Percentiles rank a stretch among this genome's conserved stretches.
Conservation (phyloP, 2,888 invertebrate species). For the Escarpia spicata region DNA sequence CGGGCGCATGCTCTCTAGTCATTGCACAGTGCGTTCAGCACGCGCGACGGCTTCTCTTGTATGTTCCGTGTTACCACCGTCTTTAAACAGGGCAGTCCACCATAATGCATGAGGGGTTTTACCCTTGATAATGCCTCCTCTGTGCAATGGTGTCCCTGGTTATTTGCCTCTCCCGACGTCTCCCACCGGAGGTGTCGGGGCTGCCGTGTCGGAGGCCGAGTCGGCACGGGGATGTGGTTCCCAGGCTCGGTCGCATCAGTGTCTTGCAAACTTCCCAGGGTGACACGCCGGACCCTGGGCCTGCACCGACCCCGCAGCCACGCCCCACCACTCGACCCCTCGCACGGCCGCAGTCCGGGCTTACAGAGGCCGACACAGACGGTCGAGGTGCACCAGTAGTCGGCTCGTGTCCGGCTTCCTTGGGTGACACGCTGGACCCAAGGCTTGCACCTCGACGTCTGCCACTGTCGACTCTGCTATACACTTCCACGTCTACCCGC, state of each 20-base stretch:
- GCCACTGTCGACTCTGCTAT: background rate
- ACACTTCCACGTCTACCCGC: constrained; percentile 6
- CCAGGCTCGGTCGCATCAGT: background rate
- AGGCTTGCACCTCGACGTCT: constrained; percentile 28
- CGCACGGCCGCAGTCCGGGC: background rate
- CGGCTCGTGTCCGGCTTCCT: constrained; percentile 19
- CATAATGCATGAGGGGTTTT: background rate
- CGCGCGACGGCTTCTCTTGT: background rate
- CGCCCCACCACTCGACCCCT: background rate
- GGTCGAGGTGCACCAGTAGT: background rate
- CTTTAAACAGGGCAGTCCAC: constrained; percentile 8
- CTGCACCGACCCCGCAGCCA: constrained; percentile 22
- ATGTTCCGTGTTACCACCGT: constrained; percentile 16
- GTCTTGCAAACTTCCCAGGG: constrained; percentile 30
- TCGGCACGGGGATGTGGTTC: background rate
- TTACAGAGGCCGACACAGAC: background rate
- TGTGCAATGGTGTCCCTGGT: constrained; percentile 6
- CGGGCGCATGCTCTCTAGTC: background rate
- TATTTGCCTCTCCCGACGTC: background rate
- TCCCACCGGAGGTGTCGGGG: background rate
- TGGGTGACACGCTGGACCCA: constrained; percentile 41
- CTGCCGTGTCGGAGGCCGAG: background rate
- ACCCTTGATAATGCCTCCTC: background rate
- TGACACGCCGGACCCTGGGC: constrained; percentile 43
- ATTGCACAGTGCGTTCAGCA: constrained; percentile 13